Conservation (phyloP, 2,888 invertebrate genomes). For the Poecilus cupreus region DNA sequence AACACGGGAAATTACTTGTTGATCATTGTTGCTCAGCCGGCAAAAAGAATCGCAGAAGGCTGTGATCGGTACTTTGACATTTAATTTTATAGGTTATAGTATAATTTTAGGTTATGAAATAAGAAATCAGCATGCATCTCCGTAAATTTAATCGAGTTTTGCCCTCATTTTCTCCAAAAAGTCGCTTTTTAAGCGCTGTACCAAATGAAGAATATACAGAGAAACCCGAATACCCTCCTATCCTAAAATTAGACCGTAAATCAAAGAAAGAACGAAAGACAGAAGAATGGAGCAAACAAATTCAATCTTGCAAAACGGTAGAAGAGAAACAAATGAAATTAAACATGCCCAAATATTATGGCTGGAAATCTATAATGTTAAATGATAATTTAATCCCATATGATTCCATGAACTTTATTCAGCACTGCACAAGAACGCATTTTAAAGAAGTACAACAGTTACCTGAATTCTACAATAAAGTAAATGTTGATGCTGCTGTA, state of each 20-base stretch:
- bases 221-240: constrained; percentile 77
- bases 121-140: constrained; percentile 47
- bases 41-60: background rate
- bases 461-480: constrained; percentile 73
- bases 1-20: constrained; percentile 33
- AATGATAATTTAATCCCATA: constrained; percentile 80
- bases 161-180: constrained; percentile 38
- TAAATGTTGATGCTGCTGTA: constrained; percentile 73
- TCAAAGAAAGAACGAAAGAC: constrained; percentile 74
- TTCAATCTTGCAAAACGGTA: constrained; percentile 80
- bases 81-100: background rate
- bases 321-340: constrained; percentile 90
- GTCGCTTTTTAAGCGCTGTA: constrained; percentile 53
- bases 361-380: constrained; percentile 80
- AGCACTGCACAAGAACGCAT: constrained; percentile 87
- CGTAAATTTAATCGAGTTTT: constrained; percentile 50
- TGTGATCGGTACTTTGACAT: constrained; percentile 40
- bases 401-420: constrained; percentile 81
- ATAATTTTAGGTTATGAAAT: constrained; percentile 44
- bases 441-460: constrained; percentile 77
- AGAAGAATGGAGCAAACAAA: constrained; percentile 75
- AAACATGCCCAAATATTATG: constrained; percentile 89
- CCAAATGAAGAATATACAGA: constrained; percentile 69
- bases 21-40: constrained; percentile 42
- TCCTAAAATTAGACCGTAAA: constrained; percentile 76